Evolutionary conservation across 53 echinoderm and acorn worm species (phyloP), one percentile per base, ranked within the genome.

Genomic region (Zoroaster sp.): DNA sequence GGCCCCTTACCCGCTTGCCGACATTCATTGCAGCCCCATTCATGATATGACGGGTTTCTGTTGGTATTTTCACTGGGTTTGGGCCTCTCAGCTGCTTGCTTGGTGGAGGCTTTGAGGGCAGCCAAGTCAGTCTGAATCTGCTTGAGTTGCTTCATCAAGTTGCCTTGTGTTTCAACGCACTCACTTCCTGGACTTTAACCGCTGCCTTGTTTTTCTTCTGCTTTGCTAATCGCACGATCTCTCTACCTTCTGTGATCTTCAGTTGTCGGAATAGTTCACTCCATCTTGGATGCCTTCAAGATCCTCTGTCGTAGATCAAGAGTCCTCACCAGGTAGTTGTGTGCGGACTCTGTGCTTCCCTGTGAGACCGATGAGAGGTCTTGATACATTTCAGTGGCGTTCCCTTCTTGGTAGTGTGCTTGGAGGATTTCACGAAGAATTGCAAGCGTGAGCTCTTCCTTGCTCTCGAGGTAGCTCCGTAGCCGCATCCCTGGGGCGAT

Each of bases 241-340:
- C 89, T 34, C 41, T 35, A 1, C 70, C 79, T 28, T 51, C 71
- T 2, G 89, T 54, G 5, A 77, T 52, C 63, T 89, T 89, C 23
- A 89, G 49, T 31, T 72, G 52, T 32, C 37, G 43, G 49, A 85
- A 85, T 33, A 72, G 75, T 65, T 0, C 71, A 17, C 41, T 94
- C 35, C 52, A 52, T 73, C 72, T 91, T 65, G 0, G 94, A 91
- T 12, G 73, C 88, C 59, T 91, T 83, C 0, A 88, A 28, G 3
- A 88, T 78, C 14, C 91, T 93, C 59, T 91, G 93, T 30, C 83
- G 75, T 4, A 93, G 37, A 21, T 90, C 49, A 35, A 87, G 75
- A 2, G 66, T 68, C 52, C 94, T 12, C 23, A 91, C 69, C 2
- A 88, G 34, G 77, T 88, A 91, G 63, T 94, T 88, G 18, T 88